Evolutionary conservation across 2,113 vertebrate genomes (phyloP), one percentile per base, ranked within the genome.

Genomic region (Stictonetta naevosa): DNA sequence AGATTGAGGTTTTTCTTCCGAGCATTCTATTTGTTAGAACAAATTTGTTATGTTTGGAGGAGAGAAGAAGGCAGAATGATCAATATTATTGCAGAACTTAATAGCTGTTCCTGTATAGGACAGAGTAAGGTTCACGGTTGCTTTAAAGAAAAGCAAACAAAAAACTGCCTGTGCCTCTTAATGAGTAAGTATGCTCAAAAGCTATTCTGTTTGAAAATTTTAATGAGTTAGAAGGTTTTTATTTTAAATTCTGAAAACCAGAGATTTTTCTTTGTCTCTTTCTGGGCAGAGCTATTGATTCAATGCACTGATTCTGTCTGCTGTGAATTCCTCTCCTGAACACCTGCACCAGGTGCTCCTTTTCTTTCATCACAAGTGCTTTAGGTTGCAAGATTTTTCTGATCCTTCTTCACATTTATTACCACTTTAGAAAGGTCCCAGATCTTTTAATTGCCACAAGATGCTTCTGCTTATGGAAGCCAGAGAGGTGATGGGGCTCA

Each of bases 291-390:
- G 75, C 53, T 93, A 48, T 53, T 69, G 86, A 85, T 25, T 42
- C 34, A 12, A 21, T 9, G 0, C 4, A 0, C n/a, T 8, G 42
- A 13, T 46, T 25, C 36, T 38, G 58, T 8, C 63, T 62, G 6
- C 29, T n/a, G 59, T 21, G 81, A 59, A 13, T 38, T 81, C 71
- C 4, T 20, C 62, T 69, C 73, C 73, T 38, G 53, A 44, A 2
- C 69, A 21, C 66, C 90, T 28, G 74, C 40, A 13, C 80, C 88
- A 94, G 96, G 93, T 96, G 82, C 25, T 58, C 2, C 8, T 5
- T 48, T 36, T 21, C 15, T n/a, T 53, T 34, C 28, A 1, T 44
- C n/a, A 16, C 8, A 28, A 55, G 19, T 77, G 7, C 12, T 1
- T 42, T 42, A 28, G 31, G 11, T 53, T 40, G 29, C 6, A 33